Evolutionary conservation across 2,888 invertebrate species (phyloP), one percentile per base, ranked within the genome.

Genomic region (Himalopsyche anomala): DNA sequence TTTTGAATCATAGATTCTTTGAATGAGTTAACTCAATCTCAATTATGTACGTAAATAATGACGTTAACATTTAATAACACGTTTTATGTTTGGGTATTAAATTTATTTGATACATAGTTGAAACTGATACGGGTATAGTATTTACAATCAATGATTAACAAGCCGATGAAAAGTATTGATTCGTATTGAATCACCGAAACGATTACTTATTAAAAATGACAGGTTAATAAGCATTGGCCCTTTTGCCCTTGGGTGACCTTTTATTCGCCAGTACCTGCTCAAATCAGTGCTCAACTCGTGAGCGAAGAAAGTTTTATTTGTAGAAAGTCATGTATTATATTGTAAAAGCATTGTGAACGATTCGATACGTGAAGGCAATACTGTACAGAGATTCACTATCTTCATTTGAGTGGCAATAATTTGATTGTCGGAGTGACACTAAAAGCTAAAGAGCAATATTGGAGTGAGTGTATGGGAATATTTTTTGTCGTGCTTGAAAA

Each of bases 191-290:
- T 19, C 11, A 62, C 19, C 28, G 62, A n/a, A 62, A 19, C 11
- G 62, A 19, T 62, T 19, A 12, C 4, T 51, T 51, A 51, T 51
- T 62, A 28, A 62, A 62, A n/a, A 19, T 62, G 62, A 62, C n/a
- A 62, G 19, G 62, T n/a, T 62, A 62, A 62, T 62, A 62, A n/a
- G 17, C 56, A 19, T 56, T n/a, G 62, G 62, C 62, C 62, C 62
- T 62, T 62, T 19, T 28, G 62, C 62, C 19, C 62, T 62, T n/a
- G 19, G 19, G 8, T 62, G 62, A 62, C 62, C 62, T 62, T 56
- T 62, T 19, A 28, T n/a, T 19, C 19, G 62, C 28, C 8, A 19
- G 19, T 19, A 19, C 19, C 19, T 62, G 62, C 6, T 8, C 8
- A 8, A 62, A 9, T 62, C 51, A 15, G 51, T 51, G 51, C 28